Conservation (phyloP, 2,888 invertebrate species). For the Phymatocera aterrima region DNA sequence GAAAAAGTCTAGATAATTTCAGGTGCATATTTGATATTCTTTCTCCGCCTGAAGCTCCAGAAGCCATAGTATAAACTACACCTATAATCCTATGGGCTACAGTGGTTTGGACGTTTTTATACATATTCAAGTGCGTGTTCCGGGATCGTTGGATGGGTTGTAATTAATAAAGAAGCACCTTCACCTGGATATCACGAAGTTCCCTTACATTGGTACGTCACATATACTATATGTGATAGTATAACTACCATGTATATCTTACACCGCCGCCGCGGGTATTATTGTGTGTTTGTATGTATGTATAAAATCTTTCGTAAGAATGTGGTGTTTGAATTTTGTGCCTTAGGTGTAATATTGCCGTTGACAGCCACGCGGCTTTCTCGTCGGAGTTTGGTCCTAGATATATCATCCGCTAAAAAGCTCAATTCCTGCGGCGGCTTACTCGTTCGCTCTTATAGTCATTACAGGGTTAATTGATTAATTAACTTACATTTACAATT, state of each 20-base stretch:
- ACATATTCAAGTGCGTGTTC: neutral
- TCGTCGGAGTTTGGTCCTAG: conserved; percentile 31
- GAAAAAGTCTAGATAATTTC: neutral
- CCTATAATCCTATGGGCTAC: neutral
- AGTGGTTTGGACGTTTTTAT: neutral
- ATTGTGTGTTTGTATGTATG: neutral
- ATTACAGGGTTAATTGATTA: conserved; percentile 46
- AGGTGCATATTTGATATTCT: conserved; percentile 26
- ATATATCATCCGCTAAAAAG: conserved; percentile 15
- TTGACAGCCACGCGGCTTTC: conserved; percentile 37
- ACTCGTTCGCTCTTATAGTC: conserved; percentile 41
- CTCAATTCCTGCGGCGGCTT: conserved; percentile 6
- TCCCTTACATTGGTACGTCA: no score
- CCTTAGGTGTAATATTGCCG: conserved; percentile 6
- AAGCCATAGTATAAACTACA: neutral
- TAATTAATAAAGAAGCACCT: conserved; percentile 37
- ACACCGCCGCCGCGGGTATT: neutral
- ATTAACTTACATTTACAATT: conserved; percentile 45
- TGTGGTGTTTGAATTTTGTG: neutral
- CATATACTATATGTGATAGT: neutral
- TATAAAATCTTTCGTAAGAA: neutral
- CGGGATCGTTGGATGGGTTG: conserved; percentile 8
- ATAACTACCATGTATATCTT: no score
- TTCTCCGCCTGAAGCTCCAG: conserved; percentile 13
- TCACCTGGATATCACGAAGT: conserved; percentile 26